phyloP scores from a whole-genome alignment of 2,888 invertebrate species.

The Aleiodes testaceus region DNA sequence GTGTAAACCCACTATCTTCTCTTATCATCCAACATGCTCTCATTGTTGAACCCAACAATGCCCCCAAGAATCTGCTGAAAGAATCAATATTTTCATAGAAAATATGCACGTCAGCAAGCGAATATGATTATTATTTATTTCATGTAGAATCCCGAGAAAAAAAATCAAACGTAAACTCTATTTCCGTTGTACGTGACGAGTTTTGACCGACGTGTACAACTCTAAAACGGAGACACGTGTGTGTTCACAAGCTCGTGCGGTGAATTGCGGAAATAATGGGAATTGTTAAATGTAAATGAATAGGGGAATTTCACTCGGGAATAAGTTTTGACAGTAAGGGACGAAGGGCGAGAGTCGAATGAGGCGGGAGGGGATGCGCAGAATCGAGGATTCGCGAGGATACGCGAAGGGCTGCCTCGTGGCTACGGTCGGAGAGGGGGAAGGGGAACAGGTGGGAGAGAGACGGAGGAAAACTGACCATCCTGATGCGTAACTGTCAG shows the following conservation, averaged over 20 bases:
- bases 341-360: not conserved
- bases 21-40: conserved; percentile 1
- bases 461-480: conserved; percentile 15
- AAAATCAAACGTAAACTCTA: no score
- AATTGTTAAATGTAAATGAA: not conserved
- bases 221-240: no score
- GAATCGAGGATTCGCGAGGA: not conserved
- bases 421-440: conserved; percentile 32
- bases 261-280: not conserved
- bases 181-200: no score
- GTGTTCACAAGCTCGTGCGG: no score
- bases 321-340: not conserved
- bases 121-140: not conserved
- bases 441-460: conserved; percentile 31
- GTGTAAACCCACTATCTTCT: not conserved
- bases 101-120: conserved; percentile 2
- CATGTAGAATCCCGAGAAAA: no score
- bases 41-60: conserved; percentile 27
- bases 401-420: not conserved
- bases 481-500: conserved; percentile 39
- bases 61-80: not conserved
- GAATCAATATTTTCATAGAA: conserved; percentile 26
- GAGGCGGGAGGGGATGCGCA: conserved; percentile 35
- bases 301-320: no score
- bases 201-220: no score